phyloP scores from a whole-genome alignment of 2,888 invertebrate genomes.

The Ptychoptera albimana region DNA sequence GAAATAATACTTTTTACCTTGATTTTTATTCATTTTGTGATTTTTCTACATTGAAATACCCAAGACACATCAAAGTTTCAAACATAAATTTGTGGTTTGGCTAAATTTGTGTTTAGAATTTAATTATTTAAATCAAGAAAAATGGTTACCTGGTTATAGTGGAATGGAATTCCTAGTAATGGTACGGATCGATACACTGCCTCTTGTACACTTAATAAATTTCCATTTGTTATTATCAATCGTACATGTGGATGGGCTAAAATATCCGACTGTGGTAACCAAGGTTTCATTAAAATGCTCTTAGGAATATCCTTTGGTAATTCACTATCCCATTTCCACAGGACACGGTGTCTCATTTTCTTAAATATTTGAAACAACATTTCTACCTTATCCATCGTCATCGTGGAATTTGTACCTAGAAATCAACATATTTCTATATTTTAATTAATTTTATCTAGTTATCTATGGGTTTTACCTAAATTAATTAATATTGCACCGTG shows the following conservation, averaged over 20 bases:
- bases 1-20: no score
- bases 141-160: constrained; percentile 30
- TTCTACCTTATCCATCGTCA: constrained; percentile 25
- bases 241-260: constrained; percentile 30
- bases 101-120: no score
- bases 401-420: constrained; percentile 30
- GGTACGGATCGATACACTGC: constrained; percentile 29
- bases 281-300: constrained; percentile 33
- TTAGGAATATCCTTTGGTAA: constrained; percentile 22
- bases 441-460: neutral
- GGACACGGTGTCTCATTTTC: constrained; percentile 27
- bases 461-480: constrained; percentile 17
- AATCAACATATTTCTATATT: neutral
- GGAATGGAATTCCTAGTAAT: constrained; percentile 31
- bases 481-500: constrained; percentile 35
- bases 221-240: constrained; percentile 32
- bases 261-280: constrained; percentile 37
- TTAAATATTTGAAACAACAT: constrained; percentile 29
- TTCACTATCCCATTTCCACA: constrained; percentile 35
- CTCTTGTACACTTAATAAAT: constrained; percentile 30
- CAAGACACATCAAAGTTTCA: no score
- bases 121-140: no score
- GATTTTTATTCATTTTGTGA: no score
- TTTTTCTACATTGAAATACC: no score
- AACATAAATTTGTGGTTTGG: no score